Percentiles rank a stretch among this genome's conserved stretches.
Evolutionary conservation across 2,888 invertebrate genomes (phyloP).

Genomic region (Cheilosia urbana): DNA sequence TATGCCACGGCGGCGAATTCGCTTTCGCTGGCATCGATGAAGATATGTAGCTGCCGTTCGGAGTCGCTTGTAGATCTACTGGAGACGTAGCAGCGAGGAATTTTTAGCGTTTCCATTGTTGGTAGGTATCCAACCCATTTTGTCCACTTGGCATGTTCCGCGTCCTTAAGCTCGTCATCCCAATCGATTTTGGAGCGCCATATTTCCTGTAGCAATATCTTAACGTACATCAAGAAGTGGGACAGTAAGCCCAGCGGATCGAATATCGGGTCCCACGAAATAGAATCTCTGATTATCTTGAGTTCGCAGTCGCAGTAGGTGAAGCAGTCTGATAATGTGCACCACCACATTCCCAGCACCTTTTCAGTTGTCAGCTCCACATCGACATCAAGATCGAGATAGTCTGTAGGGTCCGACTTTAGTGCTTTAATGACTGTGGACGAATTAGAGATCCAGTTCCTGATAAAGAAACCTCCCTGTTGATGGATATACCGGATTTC

Average conservation of each 20-base stretch:
- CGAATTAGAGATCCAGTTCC: slow-evolving; percentile 73
- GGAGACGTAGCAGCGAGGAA: background rate
- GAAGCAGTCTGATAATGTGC: background rate
- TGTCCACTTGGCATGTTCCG: background rate
- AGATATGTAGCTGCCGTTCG: background rate
- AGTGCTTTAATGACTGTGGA: background rate
- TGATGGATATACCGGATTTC: slow-evolving; percentile 58
- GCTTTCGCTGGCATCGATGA: background rate
- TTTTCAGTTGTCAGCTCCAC: slow-evolving; percentile 2
- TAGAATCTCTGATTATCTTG: background rate
- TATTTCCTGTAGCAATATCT: background rate
- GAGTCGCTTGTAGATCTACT: background rate
- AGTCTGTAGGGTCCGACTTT: background rate
- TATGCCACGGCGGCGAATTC: background rate
- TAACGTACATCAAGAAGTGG: background rate
- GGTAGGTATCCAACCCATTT: background rate
- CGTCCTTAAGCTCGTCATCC: background rate
- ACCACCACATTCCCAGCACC: slow-evolving; percentile 5
- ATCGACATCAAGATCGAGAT: slow-evolving; percentile 23
- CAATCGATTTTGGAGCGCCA: background rate
- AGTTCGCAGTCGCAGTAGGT: background rate
- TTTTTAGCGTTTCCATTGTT: background rate
- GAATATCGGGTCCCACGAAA: background rate
- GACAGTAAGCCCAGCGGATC: background rate
- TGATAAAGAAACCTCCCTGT: slow-evolving; percentile 67